Evolutionary conservation across 2,888 invertebrate species (phyloP).

Genomic region (Drosophila affinis): DNA sequence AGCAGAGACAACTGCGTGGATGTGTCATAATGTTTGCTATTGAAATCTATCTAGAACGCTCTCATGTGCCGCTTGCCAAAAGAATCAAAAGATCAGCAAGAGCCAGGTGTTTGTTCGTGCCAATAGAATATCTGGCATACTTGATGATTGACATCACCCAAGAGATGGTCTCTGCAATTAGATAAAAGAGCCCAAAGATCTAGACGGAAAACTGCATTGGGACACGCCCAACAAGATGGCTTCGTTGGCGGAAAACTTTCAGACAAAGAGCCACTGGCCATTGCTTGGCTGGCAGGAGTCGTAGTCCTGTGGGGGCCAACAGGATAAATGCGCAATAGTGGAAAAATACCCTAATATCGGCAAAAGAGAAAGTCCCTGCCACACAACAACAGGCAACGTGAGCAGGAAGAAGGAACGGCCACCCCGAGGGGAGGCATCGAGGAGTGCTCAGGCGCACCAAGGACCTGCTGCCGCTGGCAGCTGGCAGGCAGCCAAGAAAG

Average conservation of each 20-base stretch:
- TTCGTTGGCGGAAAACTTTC: neutral
- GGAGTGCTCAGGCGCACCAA: conserved; percentile 46
- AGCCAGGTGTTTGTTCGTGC: conserved; percentile 54
- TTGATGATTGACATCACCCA: conserved; percentile 68
- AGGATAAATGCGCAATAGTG: conserved; percentile 26
- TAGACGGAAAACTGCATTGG: neutral
- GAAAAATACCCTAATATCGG: conserved; percentile 19
- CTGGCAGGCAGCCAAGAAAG: conserved; percentile 39
- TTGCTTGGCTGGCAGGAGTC: neutral
- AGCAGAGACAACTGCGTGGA: conserved; percentile 17
- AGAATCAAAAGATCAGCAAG: conserved; percentile 19
- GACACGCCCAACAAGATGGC: conserved; percentile 26
- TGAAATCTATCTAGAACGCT: conserved; percentile 43
- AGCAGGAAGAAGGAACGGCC: conserved; percentile 4
- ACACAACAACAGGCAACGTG: neutral
- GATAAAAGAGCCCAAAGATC: neutral
- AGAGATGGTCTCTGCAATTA: conserved; percentile 8
- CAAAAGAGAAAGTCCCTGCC: conserved; percentile 39
- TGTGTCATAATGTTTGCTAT: conserved; percentile 49
- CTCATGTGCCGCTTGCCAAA: conserved; percentile 27
- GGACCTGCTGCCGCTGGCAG: conserved; percentile 32
- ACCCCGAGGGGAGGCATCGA: neutral
- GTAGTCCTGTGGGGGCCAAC: neutral
- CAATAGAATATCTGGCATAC: conserved; percentile 50
- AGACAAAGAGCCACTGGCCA: conserved; percentile 26